These are phyloP conservation scores for Aix galericulata DNA, from an alignment of 2,113 vertebrate species.

Conservation along the genomic window DNA sequence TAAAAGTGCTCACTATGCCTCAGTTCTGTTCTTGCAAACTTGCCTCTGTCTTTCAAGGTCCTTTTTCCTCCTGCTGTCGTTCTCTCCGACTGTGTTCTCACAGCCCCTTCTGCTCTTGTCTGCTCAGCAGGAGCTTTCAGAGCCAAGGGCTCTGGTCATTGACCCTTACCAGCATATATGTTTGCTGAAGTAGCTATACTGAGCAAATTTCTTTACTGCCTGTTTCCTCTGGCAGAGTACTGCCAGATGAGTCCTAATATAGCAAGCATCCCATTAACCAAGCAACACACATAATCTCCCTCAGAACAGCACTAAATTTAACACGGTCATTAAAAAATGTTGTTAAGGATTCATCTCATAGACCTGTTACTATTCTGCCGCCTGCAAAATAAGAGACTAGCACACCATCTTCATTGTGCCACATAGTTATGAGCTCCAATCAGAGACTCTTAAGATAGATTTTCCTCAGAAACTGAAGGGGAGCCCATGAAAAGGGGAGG, in stretches of 20 bases:
- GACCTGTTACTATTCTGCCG: not conserved
- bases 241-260: slow-evolving; percentile 15
- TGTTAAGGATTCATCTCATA: slow-evolving; percentile 23
- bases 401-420: slow-evolving; percentile 10
- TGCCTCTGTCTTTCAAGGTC: not conserved
- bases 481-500: slow-evolving; percentile 26
- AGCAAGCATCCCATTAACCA: slow-evolving; percentile 37
- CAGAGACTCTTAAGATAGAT: slow-evolving; percentile 42
- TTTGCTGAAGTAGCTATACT: not conserved
- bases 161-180: not conserved
- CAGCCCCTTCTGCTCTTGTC: not conserved
- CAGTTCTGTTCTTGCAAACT: not conserved
- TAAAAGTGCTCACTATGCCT: not conserved
- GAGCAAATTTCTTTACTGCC: not conserved
- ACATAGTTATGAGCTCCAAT: slow-evolving; percentile 22
- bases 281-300: slow-evolving; percentile 2
- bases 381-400: slow-evolving; percentile 34
- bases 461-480: slow-evolving; percentile 35
- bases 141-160: not conserved
- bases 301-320: slow-evolving; percentile 44
- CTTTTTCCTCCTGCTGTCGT: not conserved
- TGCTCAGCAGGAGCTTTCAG: not conserved
- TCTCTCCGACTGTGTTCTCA: not conserved
- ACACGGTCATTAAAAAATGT: slow-evolving; percentile 36
- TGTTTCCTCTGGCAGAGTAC: not conserved